Evolutionary conservation across 2,888 invertebrate species (phyloP).

Genomic region (Onthophagus sagittarius): DNA sequence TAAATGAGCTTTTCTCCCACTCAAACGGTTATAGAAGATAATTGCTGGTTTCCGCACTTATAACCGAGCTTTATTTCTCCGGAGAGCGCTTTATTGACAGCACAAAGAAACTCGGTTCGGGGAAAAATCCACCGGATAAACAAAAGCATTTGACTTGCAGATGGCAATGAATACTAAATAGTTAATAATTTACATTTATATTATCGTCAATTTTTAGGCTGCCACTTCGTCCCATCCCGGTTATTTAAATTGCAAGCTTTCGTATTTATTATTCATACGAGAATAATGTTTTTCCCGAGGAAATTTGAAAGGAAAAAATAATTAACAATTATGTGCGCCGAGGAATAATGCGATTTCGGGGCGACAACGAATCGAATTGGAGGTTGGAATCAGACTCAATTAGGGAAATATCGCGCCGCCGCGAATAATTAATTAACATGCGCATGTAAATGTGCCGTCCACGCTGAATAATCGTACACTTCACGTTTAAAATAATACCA

Average conservation of each 20-base stretch:
- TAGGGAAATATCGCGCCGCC: neutral
- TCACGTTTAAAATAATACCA: neutral
- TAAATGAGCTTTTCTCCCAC: neutral
- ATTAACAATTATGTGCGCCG: neutral
- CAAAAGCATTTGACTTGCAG: conserved; percentile 28
- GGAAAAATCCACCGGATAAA: conserved; percentile 18
- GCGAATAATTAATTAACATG: neutral
- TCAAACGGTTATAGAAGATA: neutral
- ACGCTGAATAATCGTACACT: neutral
- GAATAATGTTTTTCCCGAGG: neutral
- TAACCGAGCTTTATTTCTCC: neutral
- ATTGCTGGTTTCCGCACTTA: neutral
- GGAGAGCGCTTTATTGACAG: neutral
- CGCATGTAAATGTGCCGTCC: neutral
- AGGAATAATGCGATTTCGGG: neutral
- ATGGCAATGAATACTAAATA: conserved; percentile 29
- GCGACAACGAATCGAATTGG: neutral
- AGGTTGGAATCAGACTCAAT: neutral
- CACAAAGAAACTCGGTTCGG: conserved; percentile 4
- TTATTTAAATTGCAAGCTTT: neutral
- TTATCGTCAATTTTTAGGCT: conserved; percentile 23
- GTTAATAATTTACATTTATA: conserved; percentile 27
- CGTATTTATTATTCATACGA: neutral
- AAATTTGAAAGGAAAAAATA: neutral
- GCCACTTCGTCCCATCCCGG: neutral